Evolutionary conservation across 2,113 vertebrate species (phyloP), one percentile per base, ranked within the genome.

Genomic region (Lophius piscatorius): DNA sequence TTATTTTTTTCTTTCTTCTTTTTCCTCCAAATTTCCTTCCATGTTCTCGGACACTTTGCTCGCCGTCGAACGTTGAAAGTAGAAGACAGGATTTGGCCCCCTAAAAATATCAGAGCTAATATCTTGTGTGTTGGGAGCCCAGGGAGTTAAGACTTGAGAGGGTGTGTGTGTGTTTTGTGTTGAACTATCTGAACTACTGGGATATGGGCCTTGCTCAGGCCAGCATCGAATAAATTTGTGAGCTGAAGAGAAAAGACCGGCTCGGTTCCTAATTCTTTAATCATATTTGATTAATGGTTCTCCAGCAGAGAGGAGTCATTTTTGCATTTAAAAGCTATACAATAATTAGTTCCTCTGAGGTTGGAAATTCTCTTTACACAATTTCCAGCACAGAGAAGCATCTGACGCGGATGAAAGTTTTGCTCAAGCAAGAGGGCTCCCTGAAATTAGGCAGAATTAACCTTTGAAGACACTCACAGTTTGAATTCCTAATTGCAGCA

Each of bases 281-380:
- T 90, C 86, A 89, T 82, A 81, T 88, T 76, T 88, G 81, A 89
- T 88, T 67, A 87, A 83, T 78, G 66, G 63, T 70, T 65, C 66
- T 47, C 71, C 65, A 61, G 66, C 68, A 80, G 85, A 74, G 63
- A 58, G 24, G 52, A 61, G 74, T 29, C 52, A 35, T 82, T 84
- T 83, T 74, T 83, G 70, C 82, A 84, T 87, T 84, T 88, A 86
- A 83, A 88, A 91, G 77, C 63, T 70, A 57, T 84, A 87, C 67
- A 75, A 84, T 91, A 91, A 91, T 90, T 79, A 91, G 84, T 83
- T 91, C 90, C 87, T 91, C 81, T 66, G 89, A 89, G 90, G 62
- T 73, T 72, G 66, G 47, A 85, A 78, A 76, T 68, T 81, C 77
- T 85, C 76, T 81, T 81, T 72, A 59, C 76, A 80, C 74, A 9